Conservation (phyloP, 2,888 invertebrate genomes). For the Zelleria hepariella region DNA sequence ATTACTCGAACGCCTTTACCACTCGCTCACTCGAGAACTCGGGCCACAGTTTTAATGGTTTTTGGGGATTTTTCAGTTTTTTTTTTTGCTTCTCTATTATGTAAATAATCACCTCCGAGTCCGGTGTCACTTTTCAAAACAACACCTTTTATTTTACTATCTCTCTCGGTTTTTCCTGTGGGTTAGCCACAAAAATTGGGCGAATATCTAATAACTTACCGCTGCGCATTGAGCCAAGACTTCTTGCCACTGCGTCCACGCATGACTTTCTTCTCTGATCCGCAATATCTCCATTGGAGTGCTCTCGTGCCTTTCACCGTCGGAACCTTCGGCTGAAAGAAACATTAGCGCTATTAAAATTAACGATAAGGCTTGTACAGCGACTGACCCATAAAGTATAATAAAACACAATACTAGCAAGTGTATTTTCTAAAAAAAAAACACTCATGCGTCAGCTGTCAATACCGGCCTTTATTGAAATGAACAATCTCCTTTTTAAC, state of each 20-base stretch:
- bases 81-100: no score
- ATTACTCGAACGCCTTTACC: no score
- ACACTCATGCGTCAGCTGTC: no score
- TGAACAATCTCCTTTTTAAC: no score
- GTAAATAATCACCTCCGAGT: no score
- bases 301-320: slow-evolving; percentile 76
- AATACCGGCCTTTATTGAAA: no score
- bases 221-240: slow-evolving; percentile 92
- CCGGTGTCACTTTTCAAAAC: no score
- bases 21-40: no score
- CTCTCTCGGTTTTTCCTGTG: neutral
- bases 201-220: slow-evolving; percentile 47
- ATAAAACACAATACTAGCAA: neutral
- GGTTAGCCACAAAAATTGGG: slow-evolving; percentile 14
- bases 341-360: neutral
- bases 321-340: slow-evolving; percentile 46
- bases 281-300: slow-evolving; percentile 87
- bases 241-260: slow-evolving; percentile 91
- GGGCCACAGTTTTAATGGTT: no score
- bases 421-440: neutral
- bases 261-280: slow-evolving; percentile 87
- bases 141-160: no score
- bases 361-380: neutral
- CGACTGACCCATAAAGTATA: neutral
- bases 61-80: no score